These are phyloP conservation scores for Chironomus tepperi DNA, from an alignment of 1,140 invertebrate species.

Conservation along the genomic window DNA sequence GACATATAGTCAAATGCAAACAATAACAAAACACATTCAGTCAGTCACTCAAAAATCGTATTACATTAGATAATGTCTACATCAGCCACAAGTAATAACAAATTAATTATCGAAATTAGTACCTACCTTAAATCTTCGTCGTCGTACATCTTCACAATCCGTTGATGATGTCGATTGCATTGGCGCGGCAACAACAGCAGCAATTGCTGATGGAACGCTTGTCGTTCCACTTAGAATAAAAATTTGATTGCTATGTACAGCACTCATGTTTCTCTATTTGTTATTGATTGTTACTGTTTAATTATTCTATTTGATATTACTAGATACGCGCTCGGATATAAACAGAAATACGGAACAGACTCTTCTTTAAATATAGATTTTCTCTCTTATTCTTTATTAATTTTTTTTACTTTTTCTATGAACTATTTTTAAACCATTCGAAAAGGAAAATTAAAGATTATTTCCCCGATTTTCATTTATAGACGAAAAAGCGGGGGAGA, in stretches of 20 bases:
- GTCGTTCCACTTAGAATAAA: not conserved
- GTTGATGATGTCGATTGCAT: not conserved
- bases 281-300: not conserved
- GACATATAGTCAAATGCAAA: no score
- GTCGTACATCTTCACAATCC: not conserved
- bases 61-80: no score
- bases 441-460: not conserved
- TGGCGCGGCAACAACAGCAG: not conserved
- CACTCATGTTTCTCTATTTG: not conserved
- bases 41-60: no score
- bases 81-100: no score
- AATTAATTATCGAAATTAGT: no score
- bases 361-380: not conserved
- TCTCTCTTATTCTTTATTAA: not conserved
- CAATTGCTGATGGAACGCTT: not conserved
- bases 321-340: not conserved
- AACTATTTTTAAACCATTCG: constrained; percentile 8
- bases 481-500: not conserved
- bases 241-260: constrained; percentile 1
- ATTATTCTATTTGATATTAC: not conserved
- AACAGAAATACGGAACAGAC: constrained; percentile 9
- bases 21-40: no score
- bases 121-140: not conserved
- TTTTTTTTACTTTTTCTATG: not conserved
- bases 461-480: not conserved